Percentiles rank a stretch among this genome's conserved stretches.
These are phyloP conservation scores for Phortica okadai DNA, from an alignment of 2,888 invertebrate genomes.

Conservation along the genomic window DNA sequence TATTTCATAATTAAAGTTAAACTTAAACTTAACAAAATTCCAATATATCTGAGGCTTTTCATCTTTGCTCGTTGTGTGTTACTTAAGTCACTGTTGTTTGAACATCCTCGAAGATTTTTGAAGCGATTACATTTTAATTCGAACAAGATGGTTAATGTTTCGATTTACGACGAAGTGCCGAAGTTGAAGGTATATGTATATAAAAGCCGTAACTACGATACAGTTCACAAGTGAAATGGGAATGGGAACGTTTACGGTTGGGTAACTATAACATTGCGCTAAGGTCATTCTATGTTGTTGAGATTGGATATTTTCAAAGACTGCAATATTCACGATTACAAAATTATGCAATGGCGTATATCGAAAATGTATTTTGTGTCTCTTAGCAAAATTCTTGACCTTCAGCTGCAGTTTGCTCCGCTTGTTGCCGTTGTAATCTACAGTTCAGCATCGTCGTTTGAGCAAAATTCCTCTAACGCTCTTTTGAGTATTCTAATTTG, in stretches of 20 bases:
- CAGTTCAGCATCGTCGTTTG: background rate
- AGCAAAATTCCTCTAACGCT: background rate
- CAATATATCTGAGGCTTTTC: background rate
- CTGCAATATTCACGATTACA: background rate
- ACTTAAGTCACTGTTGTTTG: conserved; percentile 23
- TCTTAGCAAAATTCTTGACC: conserved; percentile 14
- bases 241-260: background rate
- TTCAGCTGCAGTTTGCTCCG: conserved; percentile 13
- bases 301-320: background rate
- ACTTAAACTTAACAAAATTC: background rate
- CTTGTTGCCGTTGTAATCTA: background rate
- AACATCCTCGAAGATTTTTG: background rate
- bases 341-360: conserved; percentile 34
- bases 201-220: background rate
- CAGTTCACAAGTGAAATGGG: background rate
- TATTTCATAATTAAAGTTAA: conserved; percentile 21
- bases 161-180: conserved; percentile 71
- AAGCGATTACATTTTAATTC: background rate
- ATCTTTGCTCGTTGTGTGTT: conserved; percentile 2
- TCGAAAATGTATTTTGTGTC: conserved; percentile 8
- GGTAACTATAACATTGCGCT: conserved; percentile 2
- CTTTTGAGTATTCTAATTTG: background rate
- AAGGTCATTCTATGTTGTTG: background rate
- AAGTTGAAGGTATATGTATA: conserved; percentile 67
- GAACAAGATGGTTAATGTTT: conserved; percentile 70